Conservation (phyloP, 2,888 invertebrate genomes). For the Crossocerus cetratus region DNA sequence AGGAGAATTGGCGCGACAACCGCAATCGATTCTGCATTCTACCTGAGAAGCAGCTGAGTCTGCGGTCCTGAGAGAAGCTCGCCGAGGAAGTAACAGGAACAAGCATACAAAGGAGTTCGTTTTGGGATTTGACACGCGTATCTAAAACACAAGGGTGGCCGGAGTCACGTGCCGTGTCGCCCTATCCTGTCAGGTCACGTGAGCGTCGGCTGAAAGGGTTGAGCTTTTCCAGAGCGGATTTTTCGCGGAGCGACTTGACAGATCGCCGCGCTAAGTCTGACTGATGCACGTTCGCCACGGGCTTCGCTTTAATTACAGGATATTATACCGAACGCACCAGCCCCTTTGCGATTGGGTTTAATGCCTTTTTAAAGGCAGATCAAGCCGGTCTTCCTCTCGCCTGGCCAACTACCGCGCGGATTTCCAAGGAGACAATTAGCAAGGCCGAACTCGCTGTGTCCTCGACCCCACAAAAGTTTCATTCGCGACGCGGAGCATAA, state of each 20-base stretch:
- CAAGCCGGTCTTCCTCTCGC: slow-evolving; percentile 27
- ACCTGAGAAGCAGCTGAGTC: neutral
- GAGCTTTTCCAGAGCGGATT: slow-evolving; percentile 70
- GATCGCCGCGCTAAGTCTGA: slow-evolving; percentile 75
- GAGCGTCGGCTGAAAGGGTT: slow-evolving; percentile 74
- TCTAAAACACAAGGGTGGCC: slow-evolving; percentile 70
- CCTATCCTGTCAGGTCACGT: slow-evolving; percentile 72
- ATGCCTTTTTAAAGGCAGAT: slow-evolving; percentile 73
- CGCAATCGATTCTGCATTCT: neutral
- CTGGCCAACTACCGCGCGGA: slow-evolving; percentile 40
- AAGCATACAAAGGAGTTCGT: slow-evolving; percentile 55
- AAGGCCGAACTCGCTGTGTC: slow-evolving; percentile 35
- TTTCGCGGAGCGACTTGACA: slow-evolving; percentile 67
- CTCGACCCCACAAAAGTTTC: slow-evolving; percentile 43
- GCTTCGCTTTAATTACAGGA: slow-evolving; percentile 75
- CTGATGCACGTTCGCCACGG: slow-evolving; percentile 72
- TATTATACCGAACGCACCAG: slow-evolving; percentile 73
- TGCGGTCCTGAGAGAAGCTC: slow-evolving; percentile 2
- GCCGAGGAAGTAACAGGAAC: slow-evolving; percentile 15
- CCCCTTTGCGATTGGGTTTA: slow-evolving; percentile 71
- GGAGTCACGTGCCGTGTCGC: slow-evolving; percentile 66
- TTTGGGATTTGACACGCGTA: slow-evolving; percentile 76
- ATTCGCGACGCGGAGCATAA: slow-evolving; percentile 24
- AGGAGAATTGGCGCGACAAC: neutral
- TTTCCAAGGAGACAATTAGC: slow-evolving; percentile 59